phyloP scores from a whole-genome alignment of 2,888 invertebrate species.

The Chymomyza procnemis region DNA sequence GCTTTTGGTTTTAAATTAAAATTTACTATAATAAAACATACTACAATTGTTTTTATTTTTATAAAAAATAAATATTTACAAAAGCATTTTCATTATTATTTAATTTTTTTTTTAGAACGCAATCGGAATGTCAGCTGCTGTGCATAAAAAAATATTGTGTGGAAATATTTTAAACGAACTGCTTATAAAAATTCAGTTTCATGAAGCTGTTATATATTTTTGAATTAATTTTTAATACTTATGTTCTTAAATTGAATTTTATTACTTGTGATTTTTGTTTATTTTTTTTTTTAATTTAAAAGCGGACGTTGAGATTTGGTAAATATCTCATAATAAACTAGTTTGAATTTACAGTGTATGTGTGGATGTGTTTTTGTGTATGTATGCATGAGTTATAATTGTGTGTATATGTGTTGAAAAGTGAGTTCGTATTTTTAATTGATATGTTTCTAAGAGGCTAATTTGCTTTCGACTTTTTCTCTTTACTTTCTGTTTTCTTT shows the following conservation, averaged over 20 bases:
- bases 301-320: conserved; percentile 61
- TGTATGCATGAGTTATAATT: conserved; percentile 8
- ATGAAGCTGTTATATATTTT: conserved; percentile 20
- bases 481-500: conserved; percentile 25
- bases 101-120: conserved; percentile 16
- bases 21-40: conserved; percentile 24
- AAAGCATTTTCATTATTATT: conserved; percentile 44
- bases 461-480: conserved; percentile 60
- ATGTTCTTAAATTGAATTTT: conserved; percentile 3
- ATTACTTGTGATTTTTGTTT: not conserved
- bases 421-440: conserved; percentile 61
- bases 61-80: conserved; percentile 64
- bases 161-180: conserved; percentile 42
- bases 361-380: conserved; percentile 25
- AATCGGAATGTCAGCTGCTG: conserved; percentile 26
- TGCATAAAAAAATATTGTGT: conserved; percentile 30
- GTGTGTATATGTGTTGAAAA: not conserved
- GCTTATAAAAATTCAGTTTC: conserved; percentile 47
- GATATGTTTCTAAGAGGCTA: conserved; percentile 79
- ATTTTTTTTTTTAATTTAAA: conserved; percentile 39
- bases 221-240: conserved; percentile 16
- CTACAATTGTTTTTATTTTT: conserved; percentile 23
- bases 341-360: conserved; percentile 57
- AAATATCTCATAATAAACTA: conserved; percentile 55
- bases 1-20: conserved; percentile 21